These are phyloP conservation scores for Cercopithecus mona DNA, from an alignment of 2,113 vertebrate genomes.

Conservation along the genomic window DNA sequence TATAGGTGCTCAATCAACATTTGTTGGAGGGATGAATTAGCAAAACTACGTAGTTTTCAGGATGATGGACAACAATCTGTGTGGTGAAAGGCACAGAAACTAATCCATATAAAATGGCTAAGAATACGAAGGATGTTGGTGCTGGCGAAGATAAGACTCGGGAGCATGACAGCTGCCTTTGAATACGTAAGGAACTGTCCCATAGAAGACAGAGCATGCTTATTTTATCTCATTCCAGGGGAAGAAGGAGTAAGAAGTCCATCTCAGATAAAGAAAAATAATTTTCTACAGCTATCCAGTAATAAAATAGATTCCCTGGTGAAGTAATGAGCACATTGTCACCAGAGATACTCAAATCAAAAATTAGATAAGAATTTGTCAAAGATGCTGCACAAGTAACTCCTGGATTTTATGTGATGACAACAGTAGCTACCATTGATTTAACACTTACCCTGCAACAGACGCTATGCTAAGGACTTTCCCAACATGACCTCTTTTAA, in stretches of 20 bases:
- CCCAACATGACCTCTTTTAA: background rate
- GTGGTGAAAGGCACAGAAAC: background rate
- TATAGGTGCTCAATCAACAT: background rate
- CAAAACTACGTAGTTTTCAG: background rate
- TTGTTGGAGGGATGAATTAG: background rate
- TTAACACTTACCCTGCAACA: background rate
- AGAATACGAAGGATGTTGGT: background rate
- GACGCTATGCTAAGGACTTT: background rate
- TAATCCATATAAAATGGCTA: background rate
- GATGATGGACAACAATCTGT: background rate
- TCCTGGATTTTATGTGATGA: background rate
- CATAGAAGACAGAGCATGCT: background rate
- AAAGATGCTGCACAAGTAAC: background rate
- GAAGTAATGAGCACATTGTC: background rate
- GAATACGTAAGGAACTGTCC: background rate
- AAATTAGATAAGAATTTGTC: slow-evolving; percentile 36
- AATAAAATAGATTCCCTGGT: background rate
- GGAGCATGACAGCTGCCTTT: background rate
- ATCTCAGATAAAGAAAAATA: background rate
- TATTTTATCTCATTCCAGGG: background rate
- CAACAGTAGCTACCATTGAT: background rate
- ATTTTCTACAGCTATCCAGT: background rate
- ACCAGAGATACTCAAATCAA: background rate
- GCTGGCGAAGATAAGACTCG: background rate
- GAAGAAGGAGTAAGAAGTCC: background rate